Base-by-base conservation (phyloP, 2,113 vertebrate genomes). In the Indicator indicator region DNA sequence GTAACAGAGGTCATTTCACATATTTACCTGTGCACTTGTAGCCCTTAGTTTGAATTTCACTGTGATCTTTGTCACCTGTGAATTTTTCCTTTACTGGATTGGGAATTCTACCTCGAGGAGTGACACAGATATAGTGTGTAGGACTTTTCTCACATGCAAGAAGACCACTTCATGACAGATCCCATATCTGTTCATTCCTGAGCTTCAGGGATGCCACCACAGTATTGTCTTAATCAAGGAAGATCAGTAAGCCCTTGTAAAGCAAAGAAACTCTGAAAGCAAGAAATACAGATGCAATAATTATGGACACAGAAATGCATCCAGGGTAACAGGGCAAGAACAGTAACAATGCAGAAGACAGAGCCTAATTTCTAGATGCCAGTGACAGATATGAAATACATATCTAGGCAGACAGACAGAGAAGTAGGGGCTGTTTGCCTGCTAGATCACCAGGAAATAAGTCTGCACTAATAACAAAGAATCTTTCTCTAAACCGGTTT, bases 231-330 rank as follows among this genome's bases (percentile, higher is more conserved):
- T 33, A 5, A 6, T 26, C 32, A 56, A 15, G 16, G 5, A 12
- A 84, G 40, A 42, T 0, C 10, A 38, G 11, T 3, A 12, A 86
- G 7, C 30, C 19, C 20, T 13, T 0, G 0, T 33, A 38, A 50
- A 26, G 9, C 14, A 58, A 64, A 82, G 16, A 75, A 44, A 1
- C 6, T 13, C 24, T 54, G 11, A 72, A 62, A 70, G 5, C 7
- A 54, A 11, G 19, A 30, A 59, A 21, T 8, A 46, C 6, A 46
- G 46, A 46, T 46, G 5, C 6, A 54, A 13, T 19, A 30, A 59
- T 18, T 8, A 50, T 42, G 6, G 11, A 5, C 87, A 7, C 2
- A 28, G 9, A 71, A 77, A 24, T 11, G 4, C 5, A 76, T 27
- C 7, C 69, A 62, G 8, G 6, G 18, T 40, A 21, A 27, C 8